Percentiles rank a stretch among this genome's conserved stretches.
These are phyloP conservation scores for Amblyjoppa proteus DNA, from an alignment of 2,888 invertebrate species.

Conservation along the genomic window DNA sequence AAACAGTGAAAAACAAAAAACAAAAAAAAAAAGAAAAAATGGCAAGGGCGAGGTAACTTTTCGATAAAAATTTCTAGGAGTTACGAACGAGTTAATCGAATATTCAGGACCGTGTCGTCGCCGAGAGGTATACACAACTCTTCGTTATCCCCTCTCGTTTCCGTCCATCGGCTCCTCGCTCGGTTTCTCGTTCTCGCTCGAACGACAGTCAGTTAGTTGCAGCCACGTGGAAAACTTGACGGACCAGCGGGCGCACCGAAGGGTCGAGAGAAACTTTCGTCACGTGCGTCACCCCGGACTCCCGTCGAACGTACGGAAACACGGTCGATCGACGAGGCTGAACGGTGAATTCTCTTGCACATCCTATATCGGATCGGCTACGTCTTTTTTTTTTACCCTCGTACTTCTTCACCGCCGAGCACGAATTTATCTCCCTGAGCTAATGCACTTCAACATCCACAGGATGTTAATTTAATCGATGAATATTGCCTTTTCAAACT, in stretches of 20 bases:
- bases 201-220: slow-evolving; percentile 1
- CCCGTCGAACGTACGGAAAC: slow-evolving; percentile 28
- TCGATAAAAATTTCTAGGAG: slow-evolving; percentile 74
- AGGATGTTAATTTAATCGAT: too few species aligned
- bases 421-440: not conserved
- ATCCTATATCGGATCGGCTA: slow-evolving; percentile 1
- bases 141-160: slow-evolving; percentile 30
- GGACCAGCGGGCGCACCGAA: slow-evolving; percentile 29
- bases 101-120: slow-evolving; percentile 73
- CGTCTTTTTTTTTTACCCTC: not conserved
- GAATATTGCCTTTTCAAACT: too few species aligned
- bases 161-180: not conserved
- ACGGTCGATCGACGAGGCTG: slow-evolving; percentile 39
- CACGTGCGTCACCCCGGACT: slow-evolving; percentile 37
- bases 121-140: slow-evolving; percentile 41
- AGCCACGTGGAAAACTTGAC: slow-evolving; percentile 40
- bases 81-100: slow-evolving; percentile 75
- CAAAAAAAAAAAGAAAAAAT: too few species aligned
- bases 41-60: slow-evolving; percentile 58
- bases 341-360: slow-evolving; percentile 44
- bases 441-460: too few species aligned
- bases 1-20: not conserved
- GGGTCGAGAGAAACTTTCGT: slow-evolving; percentile 52
- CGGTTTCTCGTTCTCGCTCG: slow-evolving; percentile 1
- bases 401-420: not conserved